Percentiles rank a stretch among this genome's conserved stretches.
Evolutionary conservation across 1,140 invertebrate species (phyloP).

Genomic region (Augochlora pura): DNA sequence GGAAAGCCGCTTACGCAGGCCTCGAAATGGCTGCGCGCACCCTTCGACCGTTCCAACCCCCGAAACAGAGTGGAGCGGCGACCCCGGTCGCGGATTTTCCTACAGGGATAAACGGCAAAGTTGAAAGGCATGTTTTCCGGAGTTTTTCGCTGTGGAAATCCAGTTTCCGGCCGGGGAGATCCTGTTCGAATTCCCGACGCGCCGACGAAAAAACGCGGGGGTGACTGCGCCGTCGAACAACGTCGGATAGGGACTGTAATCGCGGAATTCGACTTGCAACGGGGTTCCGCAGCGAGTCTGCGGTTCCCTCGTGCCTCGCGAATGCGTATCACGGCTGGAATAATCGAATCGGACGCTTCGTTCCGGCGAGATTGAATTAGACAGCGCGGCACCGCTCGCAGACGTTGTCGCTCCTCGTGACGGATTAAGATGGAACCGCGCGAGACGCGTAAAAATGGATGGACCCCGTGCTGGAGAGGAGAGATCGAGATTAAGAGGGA

Average conservation of each 20-base stretch:
- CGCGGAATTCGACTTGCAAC: too few relatives aligned
- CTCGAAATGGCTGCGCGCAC: background rate
- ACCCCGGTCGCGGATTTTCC: conserved; percentile 15
- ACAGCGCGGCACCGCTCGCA: conserved; percentile 1
- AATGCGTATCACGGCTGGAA: conserved; percentile 17
- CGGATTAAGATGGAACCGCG: conserved; percentile 47
- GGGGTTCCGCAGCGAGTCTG: too few relatives aligned
- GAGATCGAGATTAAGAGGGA: conserved; percentile 11
- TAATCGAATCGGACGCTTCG: conserved; percentile 39
- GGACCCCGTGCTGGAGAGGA: background rate
- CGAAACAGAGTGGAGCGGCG: too few relatives aligned
- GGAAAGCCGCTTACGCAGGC: conserved; percentile 32
- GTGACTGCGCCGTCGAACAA: background rate
- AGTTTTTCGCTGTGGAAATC: background rate
- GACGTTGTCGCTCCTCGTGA: conserved; percentile 29
- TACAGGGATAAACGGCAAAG: conserved; percentile 36
- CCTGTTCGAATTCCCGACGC: background rate
- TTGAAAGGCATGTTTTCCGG: conserved; percentile 37
- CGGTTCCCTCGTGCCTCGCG: background rate
- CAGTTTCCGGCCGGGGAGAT: background rate
- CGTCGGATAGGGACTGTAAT: too few relatives aligned
- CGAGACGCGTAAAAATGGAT: conserved; percentile 46
- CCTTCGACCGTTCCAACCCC: background rate
- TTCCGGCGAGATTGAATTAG: conserved; percentile 40
- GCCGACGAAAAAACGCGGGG: background rate